Conservation (phyloP, 2,113 vertebrate genomes). For the Ptilorrhoa leucosticta region DNA sequence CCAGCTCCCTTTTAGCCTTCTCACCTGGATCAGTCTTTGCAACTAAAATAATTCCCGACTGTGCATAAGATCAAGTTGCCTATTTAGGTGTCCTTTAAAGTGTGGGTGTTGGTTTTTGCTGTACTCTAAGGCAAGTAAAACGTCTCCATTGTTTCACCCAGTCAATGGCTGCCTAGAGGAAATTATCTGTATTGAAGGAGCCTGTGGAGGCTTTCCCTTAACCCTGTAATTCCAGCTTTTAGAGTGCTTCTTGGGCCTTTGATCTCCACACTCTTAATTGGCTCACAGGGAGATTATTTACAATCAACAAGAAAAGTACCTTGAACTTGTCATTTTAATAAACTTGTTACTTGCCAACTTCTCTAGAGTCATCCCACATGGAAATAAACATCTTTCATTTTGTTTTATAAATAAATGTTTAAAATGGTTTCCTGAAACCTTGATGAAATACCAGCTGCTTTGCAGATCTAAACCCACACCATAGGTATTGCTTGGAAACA, state of each 20-base stretch:
- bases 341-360: conserved; percentile 3
- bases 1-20: background rate
- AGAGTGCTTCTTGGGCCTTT: background rate
- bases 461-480: conserved; percentile 33
- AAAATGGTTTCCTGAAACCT: conserved; percentile 62
- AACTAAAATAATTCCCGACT: background rate
- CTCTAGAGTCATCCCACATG: conserved; percentile 34
- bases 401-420: conserved; percentile 39
- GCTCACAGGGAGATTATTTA: background rate
- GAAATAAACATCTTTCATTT: conserved; percentile 53
- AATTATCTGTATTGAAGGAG: background rate
- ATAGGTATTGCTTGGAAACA: conserved; percentile 71
- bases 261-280: background rate
- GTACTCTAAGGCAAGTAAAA: background rate
- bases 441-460: conserved; percentile 61
- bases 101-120: background rate
- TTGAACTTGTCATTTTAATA: conserved; percentile 50
- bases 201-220: background rate
- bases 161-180: background rate
- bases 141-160: background rate
- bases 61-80: background rate
- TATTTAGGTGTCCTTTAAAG: background rate
- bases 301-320: conserved; percentile 12
- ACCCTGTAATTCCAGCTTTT: background rate
- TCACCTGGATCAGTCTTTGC: background rate